These are phyloP conservation scores for Trididemnum clinides DNA, from an alignment of 23 tunicate species.

Conservation along the genomic window DNA sequence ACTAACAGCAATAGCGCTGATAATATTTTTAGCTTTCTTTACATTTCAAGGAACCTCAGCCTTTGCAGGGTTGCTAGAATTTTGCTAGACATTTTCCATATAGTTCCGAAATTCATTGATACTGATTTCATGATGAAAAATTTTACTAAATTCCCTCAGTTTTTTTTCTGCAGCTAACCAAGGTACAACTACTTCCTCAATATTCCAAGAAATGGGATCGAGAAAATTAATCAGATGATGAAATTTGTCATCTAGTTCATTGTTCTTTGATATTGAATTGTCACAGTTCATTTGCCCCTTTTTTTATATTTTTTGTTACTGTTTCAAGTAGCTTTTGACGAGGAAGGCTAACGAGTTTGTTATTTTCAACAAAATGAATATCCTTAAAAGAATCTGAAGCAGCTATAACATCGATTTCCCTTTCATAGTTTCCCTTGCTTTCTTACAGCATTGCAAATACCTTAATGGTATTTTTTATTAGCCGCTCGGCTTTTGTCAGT, in stretches of 20 bases:
- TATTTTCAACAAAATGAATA: constrained; percentile 32
- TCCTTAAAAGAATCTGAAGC: constrained; percentile 25
- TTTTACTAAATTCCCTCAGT: constrained; percentile 28
- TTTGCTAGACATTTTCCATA: constrained; percentile 1
- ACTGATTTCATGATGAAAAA: constrained; percentile 29
- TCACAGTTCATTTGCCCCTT: constrained; percentile 30
- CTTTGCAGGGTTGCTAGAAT: background rate
- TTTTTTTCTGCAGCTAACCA: constrained; percentile 49
- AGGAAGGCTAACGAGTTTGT: constrained; percentile 40
- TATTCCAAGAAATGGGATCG: constrained; percentile 41
- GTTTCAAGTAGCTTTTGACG: constrained; percentile 46
- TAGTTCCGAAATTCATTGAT: constrained; percentile 27
- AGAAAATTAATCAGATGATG: constrained; percentile 36
- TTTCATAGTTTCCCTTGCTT: constrained; percentile 33
- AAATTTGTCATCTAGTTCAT: constrained; percentile 19
- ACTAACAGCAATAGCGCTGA: too few relatives aligned
- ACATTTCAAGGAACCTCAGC: constrained; percentile 5
- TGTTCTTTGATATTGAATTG: constrained; percentile 13
- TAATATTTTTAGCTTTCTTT: constrained; percentile 22
- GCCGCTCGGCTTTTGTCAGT: background rate
- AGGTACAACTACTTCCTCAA: constrained; percentile 47
- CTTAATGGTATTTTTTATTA: constrained; percentile 31
- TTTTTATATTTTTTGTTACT: constrained; percentile 37
- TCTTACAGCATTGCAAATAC: constrained; percentile 27
- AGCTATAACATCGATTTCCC: background rate